phyloP scores from a whole-genome alignment of 2,888 invertebrate genomes.

The Abrostola triplasia region DNA sequence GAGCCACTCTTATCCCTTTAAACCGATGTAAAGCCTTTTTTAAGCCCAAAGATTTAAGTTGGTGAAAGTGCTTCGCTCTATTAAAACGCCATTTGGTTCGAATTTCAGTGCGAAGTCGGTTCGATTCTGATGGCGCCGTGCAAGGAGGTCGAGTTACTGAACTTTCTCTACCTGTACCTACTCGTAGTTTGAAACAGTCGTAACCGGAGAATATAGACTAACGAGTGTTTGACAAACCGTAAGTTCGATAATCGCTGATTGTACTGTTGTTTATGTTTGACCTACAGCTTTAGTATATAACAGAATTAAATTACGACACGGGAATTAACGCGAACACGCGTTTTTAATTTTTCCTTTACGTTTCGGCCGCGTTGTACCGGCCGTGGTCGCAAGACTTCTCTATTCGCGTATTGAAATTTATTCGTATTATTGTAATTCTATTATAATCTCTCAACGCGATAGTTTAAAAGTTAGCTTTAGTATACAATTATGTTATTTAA shows the following conservation, averaged over 20 bases:
- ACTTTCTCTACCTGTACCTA: slow-evolving; percentile 24
- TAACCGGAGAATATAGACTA: slow-evolving; percentile 3
- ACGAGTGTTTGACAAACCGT: background rate
- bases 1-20: slow-evolving; percentile 86
- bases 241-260: background rate
- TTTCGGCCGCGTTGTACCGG: too few species aligned
- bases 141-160: slow-evolving; percentile 46
- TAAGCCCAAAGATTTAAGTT: slow-evolving; percentile 88
- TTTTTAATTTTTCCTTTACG: too few species aligned
- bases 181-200: slow-evolving; percentile 19
- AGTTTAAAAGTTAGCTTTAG: too few species aligned
- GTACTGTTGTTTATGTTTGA: background rate
- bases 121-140: slow-evolving; percentile 51
- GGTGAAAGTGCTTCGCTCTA: slow-evolving; percentile 86
- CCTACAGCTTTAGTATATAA: background rate
- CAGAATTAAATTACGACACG: too few species aligned
- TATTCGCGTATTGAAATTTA: too few species aligned
- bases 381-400: too few species aligned
- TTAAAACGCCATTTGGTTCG: slow-evolving; percentile 84
- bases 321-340: too few species aligned
- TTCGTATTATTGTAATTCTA: too few species aligned
- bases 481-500: background rate
- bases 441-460: too few species aligned
- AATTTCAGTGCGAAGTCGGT: slow-evolving; percentile 67
- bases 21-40: slow-evolving; percentile 87